Evolutionary conservation across 2,888 invertebrate species (phyloP).

Genomic region (Lithophane socia): DNA sequence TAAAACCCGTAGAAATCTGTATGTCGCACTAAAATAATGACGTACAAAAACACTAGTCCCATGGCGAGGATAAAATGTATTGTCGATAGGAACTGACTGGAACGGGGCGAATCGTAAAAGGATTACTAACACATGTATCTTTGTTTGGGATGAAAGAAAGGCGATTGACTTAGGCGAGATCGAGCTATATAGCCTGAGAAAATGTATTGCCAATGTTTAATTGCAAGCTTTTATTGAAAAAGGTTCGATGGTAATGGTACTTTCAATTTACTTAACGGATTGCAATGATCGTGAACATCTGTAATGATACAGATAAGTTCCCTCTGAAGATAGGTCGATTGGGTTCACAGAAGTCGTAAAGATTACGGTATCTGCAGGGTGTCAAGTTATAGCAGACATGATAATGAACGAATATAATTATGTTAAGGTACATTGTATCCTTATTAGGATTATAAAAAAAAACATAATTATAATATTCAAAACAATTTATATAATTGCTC

Average conservation of each 20-base stretch:
- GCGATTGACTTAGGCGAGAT: slow-evolving; percentile 52
- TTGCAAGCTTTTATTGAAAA: slow-evolving; percentile 55
- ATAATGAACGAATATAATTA: background rate
- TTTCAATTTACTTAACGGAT: slow-evolving; percentile 49
- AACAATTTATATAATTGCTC: slow-evolving; percentile 6
- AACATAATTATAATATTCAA: slow-evolving; percentile 4
- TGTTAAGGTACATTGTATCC: background rate
- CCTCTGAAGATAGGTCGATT: background rate
- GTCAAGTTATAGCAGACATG: background rate
- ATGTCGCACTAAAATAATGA: slow-evolving; percentile 39
- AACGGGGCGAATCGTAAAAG: slow-evolving; percentile 65
- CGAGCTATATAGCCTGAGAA: slow-evolving; percentile 58
- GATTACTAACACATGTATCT: slow-evolving; percentile 75
- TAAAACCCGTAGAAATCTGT: slow-evolving; percentile 42
- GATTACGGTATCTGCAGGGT: background rate
- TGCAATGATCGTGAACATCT: slow-evolving; percentile 15
- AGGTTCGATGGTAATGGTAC: slow-evolving; percentile 37
- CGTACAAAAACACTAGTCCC: slow-evolving; percentile 55
- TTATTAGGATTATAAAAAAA: background rate
- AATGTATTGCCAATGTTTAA: slow-evolving; percentile 62
- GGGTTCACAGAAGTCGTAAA: slow-evolving; percentile 15
- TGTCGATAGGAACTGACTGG: slow-evolving; percentile 72
- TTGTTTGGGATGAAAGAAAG: slow-evolving; percentile 72
- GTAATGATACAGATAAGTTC: slow-evolving; percentile 14
- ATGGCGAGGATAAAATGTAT: slow-evolving; percentile 73